Conservation (phyloP, 2,113 vertebrate species). For the Pituophis catenifer region DNA sequence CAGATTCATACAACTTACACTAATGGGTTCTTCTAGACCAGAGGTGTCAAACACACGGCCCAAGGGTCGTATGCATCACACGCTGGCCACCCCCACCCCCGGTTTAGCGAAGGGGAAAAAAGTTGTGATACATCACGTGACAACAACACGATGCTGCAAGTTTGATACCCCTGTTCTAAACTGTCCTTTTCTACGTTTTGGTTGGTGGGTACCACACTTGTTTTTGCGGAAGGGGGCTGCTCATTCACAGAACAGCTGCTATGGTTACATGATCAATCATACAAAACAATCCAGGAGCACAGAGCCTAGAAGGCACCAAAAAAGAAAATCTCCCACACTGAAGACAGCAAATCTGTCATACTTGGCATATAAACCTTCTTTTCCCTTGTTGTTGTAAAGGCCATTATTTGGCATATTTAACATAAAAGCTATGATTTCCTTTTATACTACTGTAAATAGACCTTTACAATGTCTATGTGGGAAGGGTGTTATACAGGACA, state of each 20-base stretch:
- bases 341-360: neutral
- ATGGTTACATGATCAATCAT: neutral
- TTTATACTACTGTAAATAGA: neutral
- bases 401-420: neutral
- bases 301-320: neutral
- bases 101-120: too few relatives aligned
- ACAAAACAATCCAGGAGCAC: neutral
- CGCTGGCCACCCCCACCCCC: too few relatives aligned
- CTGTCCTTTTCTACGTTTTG: neutral
- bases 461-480: neutral
- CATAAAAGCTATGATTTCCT: neutral
- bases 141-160: too few relatives aligned
- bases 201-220: neutral
- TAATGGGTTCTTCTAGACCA: neutral
- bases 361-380: neutral
- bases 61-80: too few relatives aligned
- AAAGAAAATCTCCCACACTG: neutral
- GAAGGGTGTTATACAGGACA: neutral
- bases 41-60: too few relatives aligned
- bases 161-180: neutral
- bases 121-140: too few relatives aligned
- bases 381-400: neutral
- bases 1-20: neutral
- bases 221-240: neutral
- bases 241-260: neutral